phyloP scores from a whole-genome alignment of 2,113 vertebrate genomes.

The Uria aalge region DNA sequence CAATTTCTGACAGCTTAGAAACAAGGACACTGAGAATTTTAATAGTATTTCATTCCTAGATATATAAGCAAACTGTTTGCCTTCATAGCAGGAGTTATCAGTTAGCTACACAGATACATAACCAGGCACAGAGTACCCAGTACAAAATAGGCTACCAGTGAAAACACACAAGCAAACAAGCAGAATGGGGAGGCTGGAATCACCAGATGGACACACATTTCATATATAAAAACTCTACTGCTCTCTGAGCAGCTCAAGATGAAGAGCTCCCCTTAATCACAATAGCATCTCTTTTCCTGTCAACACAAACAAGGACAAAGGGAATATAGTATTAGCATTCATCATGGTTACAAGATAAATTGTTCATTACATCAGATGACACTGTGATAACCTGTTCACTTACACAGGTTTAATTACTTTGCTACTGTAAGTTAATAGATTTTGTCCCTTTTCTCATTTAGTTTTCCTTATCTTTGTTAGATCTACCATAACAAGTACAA shows the following conservation, averaged over 20 bases:
- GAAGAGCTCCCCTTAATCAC: background rate
- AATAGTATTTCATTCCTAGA: background rate
- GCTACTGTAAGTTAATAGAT: background rate
- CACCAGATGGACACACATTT: background rate
- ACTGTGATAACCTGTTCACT: background rate
- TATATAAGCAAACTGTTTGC: background rate
- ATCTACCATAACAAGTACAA: background rate
- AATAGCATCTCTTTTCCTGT: background rate
- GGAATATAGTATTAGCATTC: background rate
- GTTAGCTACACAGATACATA: background rate
- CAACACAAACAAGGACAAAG: background rate
- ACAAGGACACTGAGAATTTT: background rate
- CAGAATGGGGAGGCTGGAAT: background rate
- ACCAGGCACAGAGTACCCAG: background rate
- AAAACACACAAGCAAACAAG: background rate
- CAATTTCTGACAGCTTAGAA: background rate
- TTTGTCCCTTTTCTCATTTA: background rate
- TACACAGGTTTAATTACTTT: background rate
- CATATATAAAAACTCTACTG: background rate
- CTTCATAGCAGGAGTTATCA: background rate
- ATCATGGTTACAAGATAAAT: background rate
- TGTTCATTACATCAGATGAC: background rate
- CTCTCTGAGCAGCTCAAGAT: background rate
- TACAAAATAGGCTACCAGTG: background rate
- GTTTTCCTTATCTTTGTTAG: background rate